A percentile compares a stretch with the other conserved stretches of the same genome.
Evolutionary conservation across 2,888 invertebrate species (phyloP).

Genomic region (Hemicrepidius hirtus): DNA sequence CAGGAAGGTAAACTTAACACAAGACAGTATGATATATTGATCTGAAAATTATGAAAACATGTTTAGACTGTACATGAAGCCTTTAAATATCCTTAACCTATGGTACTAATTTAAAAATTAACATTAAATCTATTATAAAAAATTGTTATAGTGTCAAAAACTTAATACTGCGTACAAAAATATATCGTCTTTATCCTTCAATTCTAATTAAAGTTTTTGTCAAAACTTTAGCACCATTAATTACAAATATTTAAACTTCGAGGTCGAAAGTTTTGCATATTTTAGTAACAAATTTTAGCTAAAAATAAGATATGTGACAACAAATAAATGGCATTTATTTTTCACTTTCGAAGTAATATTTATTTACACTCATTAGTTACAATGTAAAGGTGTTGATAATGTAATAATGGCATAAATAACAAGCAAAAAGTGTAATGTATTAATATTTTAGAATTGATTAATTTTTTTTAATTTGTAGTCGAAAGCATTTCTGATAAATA

Average conservation of each 20-base stretch:
- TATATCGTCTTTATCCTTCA: too few species aligned
- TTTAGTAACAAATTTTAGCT: conserved; percentile 16
- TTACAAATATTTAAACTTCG: conserved; percentile 17
- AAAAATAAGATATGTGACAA: conserved; percentile 23
- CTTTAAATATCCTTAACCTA: too few species aligned
- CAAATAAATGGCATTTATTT: conserved; percentile 25
- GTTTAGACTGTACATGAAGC: too few species aligned
- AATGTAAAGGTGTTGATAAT: conserved; percentile 24
- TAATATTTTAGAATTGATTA: conserved; percentile 22
- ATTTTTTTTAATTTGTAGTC: conserved; percentile 17
- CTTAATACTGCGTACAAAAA: too few species aligned
- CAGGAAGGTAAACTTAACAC: too few species aligned
- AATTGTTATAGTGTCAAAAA: too few species aligned
- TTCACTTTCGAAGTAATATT: conserved; percentile 16
- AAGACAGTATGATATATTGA: too few species aligned
- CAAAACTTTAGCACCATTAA: conserved; percentile 2
- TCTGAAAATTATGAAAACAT: too few species aligned
- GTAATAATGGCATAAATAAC: conserved; percentile 31
- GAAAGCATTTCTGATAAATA: conserved; percentile 8
- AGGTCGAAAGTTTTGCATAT: conserved; percentile 15
- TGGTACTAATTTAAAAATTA: too few species aligned
- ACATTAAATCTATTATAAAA: too few species aligned
- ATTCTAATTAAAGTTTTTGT: conserved; percentile 19
- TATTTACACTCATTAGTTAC: conserved; percentile 10
- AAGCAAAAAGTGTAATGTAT: not conserved